These are phyloP conservation scores for Chrysocyon brachyurus DNA, from an alignment of 2,797 vertebrate species.

Conservation along the genomic window DNA sequence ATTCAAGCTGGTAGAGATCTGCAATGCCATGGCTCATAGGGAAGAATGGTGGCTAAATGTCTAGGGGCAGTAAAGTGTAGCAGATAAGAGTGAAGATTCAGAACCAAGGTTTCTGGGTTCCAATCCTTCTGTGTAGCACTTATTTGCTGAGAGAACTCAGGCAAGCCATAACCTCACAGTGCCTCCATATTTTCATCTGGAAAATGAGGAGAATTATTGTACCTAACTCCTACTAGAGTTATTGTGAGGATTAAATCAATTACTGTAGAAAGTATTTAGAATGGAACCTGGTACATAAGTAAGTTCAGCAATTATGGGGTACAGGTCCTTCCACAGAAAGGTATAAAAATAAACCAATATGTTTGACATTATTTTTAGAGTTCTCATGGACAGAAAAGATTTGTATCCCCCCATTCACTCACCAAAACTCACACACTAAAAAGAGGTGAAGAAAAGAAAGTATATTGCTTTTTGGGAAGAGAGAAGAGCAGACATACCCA, in stretches of 20 bases:
- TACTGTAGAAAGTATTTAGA: background rate
- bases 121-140: background rate
- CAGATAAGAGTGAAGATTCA: background rate
- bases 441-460: background rate
- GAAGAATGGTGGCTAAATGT: background rate
- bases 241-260: background rate
- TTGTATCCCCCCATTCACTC: background rate
- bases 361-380: background rate
- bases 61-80: background rate
- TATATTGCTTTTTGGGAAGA: background rate
- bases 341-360: background rate
- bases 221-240: background rate
- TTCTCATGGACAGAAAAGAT: background rate
- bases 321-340: background rate
- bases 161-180: background rate
- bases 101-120: background rate
- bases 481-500: background rate
- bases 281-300: background rate
- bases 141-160: background rate
- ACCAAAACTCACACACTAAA: background rate
- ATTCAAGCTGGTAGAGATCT: background rate
- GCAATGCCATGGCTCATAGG: background rate
- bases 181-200: background rate
- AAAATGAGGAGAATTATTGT: background rate
- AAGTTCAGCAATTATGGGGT: background rate